phyloP scores from a whole-genome alignment of 2,113 vertebrate species.

The Sciurus niger region DNA sequence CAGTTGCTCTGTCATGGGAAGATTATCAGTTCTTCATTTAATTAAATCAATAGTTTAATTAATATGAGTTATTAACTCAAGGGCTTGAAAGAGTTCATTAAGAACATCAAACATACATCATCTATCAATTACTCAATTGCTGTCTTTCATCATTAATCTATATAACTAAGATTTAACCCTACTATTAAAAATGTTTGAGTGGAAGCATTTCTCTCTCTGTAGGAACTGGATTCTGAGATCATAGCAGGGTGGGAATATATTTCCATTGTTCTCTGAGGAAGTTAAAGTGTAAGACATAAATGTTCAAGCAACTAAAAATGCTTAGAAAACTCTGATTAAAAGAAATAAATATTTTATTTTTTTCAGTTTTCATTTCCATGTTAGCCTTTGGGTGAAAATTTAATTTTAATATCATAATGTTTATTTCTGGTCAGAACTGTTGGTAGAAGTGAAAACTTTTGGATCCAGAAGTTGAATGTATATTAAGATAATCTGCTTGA shows the following conservation, averaged over 20 bases:
- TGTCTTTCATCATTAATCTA: neutral
- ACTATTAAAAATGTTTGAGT: neutral
- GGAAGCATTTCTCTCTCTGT: conserved; percentile 25
- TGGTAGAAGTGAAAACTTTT: conserved; percentile 17
- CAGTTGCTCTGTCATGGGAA: neutral
- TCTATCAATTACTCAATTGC: conserved; percentile 21
- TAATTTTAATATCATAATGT: conserved; percentile 13
- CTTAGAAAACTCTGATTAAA: conserved; percentile 49
- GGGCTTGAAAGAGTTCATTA: neutral
- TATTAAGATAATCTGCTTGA: conserved; percentile 7
- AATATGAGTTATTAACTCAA: conserved; percentile 37
- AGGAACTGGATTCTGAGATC: neutral
- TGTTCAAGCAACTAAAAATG: conserved; percentile 40
- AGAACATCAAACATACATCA: conserved; percentile 7
- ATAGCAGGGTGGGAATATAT: neutral
- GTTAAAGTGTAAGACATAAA: conserved; percentile 58
- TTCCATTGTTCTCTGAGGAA: conserved; percentile 70
- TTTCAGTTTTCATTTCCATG: conserved; percentile 31
- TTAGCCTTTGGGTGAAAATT: conserved; percentile 46
- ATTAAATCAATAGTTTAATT: conserved; percentile 61
- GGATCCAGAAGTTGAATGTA: neutral
- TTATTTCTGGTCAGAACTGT: conserved; percentile 52
- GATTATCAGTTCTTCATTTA: conserved; percentile 43
- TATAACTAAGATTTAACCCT: neutral
- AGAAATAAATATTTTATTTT: neutral